Evolutionary conservation across 2,888 invertebrate genomes (phyloP), one percentile per base, ranked within the genome.

Genomic region (Dione juno): DNA sequence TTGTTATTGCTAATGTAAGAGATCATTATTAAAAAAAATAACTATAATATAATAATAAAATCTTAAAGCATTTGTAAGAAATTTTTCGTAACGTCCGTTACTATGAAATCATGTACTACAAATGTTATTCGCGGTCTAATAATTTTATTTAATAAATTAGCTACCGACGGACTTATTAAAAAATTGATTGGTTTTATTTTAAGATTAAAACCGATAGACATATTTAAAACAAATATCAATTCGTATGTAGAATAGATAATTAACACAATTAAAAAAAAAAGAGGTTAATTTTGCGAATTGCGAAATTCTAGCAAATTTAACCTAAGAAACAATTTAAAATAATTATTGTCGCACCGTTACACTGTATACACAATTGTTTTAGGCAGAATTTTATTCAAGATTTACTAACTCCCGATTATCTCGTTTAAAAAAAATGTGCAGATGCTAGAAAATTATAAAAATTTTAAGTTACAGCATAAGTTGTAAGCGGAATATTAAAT

Each of bases 311-410:
- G 9, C 11, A 6, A 43, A 45, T 11, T 61, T 28, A 11, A 61
- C 43, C 45, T 45, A 45, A 61, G 45, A 61, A 43, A 45, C 45
- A 61, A 61, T 61, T 61, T 61, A 61, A 61, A 61, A 61, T 28
- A 61, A 61, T 61, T 61, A 61, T 61, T 61, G 61, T 61, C 61
- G 43, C 14, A 59, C 21, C 21, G n/a, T 61, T 61, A 61, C 61
- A 61, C 14, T 59, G 59, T 59, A 45, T 61, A 61, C 45, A 45
- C 45, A 28, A 45, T 35, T 35, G 16, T 16, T 61, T 3, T 41
- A 41, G 61, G 45, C 45, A 61, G 45, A 61, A 35, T 61, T 61
- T 19, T 43, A 21, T 21, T 41, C 21, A 14, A 41, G 16, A 21
- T 19, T 16, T 11, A 57, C 10, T 61, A n/a, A n/a, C n/a, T n/a